Percentiles rank a stretch among this genome's conserved stretches.
Conservation (phyloP, 2,113 vertebrate genomes). For the Apus apus region DNA sequence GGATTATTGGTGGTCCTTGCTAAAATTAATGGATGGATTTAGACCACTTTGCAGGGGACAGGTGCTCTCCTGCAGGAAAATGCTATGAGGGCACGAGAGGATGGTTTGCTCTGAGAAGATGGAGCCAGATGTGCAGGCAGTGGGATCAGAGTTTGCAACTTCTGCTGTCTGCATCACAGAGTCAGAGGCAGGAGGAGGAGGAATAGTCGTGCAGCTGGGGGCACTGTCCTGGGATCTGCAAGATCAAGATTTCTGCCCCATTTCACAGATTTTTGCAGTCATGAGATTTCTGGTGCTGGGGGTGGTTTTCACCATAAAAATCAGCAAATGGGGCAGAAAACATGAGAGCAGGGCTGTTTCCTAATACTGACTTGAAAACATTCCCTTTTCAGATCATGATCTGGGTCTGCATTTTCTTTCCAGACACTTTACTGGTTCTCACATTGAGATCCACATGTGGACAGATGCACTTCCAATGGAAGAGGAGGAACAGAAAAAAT, state of each 20-base stretch:
- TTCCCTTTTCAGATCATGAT: background rate
- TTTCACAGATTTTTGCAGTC: rapidly evolving
- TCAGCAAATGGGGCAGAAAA: background rate
- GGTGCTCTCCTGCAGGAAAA: background rate
- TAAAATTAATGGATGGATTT: background rate
- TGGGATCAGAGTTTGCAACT: background rate
- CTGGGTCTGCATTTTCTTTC: background rate
- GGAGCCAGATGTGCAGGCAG: background rate
- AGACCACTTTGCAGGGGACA: background rate
- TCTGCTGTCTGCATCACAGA: background rate
- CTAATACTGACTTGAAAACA: background rate
- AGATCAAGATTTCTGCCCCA: background rate
- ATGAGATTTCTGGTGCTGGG: background rate
- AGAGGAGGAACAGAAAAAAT: background rate
- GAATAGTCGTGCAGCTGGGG: rapidly evolving
- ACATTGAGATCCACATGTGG: background rate
- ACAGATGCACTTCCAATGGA: background rate
- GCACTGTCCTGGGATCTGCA: background rate
- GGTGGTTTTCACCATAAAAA: background rate
- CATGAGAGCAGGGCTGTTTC: background rate
- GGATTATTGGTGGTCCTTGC: background rate
- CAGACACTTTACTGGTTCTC: background rate
- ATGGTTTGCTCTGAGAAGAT: background rate
- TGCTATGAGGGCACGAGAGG: background rate
- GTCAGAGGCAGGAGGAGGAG: background rate